Percentiles rank a stretch among this genome's conserved stretches.
Evolutionary conservation across 2,888 invertebrate genomes (phyloP).

Genomic region (Reticulitermes lucifugus): DNA sequence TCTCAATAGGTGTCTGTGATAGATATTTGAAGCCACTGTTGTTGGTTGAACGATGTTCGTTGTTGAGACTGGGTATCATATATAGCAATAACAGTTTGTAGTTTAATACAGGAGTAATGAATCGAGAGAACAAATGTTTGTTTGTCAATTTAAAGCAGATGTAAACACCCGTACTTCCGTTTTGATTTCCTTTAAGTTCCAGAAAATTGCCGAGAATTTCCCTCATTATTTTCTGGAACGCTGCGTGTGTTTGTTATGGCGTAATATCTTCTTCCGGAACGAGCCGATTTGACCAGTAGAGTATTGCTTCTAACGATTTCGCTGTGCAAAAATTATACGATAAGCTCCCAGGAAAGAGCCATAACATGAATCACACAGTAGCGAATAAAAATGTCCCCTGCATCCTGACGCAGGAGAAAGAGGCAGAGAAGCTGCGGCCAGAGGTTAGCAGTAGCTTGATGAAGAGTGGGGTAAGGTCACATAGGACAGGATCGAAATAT

Average conservation of each 20-base stretch:
- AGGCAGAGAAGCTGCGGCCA: neutral
- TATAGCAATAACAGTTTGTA: too few relatives aligned
- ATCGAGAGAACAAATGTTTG: too few relatives aligned
- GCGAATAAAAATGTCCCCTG: conserved; percentile 29
- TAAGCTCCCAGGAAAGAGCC: neutral
- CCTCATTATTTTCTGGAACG: neutral
- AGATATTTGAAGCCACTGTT: too few relatives aligned
- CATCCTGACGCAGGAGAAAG: neutral
- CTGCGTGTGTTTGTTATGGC: neutral
- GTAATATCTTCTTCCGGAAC: neutral
- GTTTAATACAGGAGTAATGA: too few relatives aligned
- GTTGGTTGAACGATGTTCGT: too few relatives aligned
- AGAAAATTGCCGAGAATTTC: too few relatives aligned
- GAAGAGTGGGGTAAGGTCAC: neutral
- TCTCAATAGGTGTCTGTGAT: too few relatives aligned
- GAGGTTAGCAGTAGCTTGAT: neutral
- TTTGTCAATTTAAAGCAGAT: too few relatives aligned
- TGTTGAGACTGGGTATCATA: too few relatives aligned
- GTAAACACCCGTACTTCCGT: too few relatives aligned
- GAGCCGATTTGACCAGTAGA: neutral
- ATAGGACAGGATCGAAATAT: conserved; percentile 43
- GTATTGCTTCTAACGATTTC: too few relatives aligned
- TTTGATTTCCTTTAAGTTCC: too few relatives aligned
- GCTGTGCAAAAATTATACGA: conserved; percentile 20
- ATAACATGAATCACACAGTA: conserved; percentile 21